Percentiles rank a stretch among this genome's conserved stretches.
phyloP scores from a whole-genome alignment of 1,140 invertebrate genomes.

The Meloidogyne floridensis region DNA sequence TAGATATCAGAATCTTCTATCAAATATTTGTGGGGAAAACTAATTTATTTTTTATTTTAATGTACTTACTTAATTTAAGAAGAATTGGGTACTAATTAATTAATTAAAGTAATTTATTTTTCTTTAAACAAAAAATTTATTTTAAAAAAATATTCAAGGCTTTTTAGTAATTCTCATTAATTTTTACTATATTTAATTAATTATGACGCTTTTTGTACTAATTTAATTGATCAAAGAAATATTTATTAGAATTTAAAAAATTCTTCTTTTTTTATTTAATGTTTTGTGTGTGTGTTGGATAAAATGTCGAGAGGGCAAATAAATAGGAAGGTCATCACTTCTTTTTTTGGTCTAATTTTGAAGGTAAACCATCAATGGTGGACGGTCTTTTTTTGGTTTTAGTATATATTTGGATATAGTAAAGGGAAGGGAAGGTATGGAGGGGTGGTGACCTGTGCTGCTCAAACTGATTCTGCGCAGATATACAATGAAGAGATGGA shows the following conservation, averaged over 20 bases:
- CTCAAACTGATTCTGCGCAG: background rate
- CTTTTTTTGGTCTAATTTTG: background rate
- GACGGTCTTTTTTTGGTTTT: background rate
- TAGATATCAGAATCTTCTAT: too few species aligned
- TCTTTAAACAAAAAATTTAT: too few species aligned
- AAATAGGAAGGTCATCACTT: background rate
- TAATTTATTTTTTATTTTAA: too few species aligned
- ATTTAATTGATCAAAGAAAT: background rate
- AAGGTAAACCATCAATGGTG: background rate
- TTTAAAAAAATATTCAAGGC: too few species aligned
- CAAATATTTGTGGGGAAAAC: too few species aligned
- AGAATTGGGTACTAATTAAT: too few species aligned
- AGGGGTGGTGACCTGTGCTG: background rate
- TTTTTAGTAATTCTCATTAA: too few species aligned
- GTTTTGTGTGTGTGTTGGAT: background rate
- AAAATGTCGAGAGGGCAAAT: background rate
- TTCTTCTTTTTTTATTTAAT: background rate
- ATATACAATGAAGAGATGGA: background rate
- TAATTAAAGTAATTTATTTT: too few species aligned
- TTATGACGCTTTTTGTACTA: too few species aligned
- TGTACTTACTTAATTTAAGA: too few species aligned
- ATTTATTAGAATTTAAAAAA: constrained; percentile 1
- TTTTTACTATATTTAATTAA: too few species aligned
- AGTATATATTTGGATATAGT: background rate
- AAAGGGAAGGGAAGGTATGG: background rate